A percentile compares a stretch with the other conserved stretches of the same genome.
Conservation (phyloP, 2,888 invertebrate genomes). For the Drosophila birchii region DNA sequence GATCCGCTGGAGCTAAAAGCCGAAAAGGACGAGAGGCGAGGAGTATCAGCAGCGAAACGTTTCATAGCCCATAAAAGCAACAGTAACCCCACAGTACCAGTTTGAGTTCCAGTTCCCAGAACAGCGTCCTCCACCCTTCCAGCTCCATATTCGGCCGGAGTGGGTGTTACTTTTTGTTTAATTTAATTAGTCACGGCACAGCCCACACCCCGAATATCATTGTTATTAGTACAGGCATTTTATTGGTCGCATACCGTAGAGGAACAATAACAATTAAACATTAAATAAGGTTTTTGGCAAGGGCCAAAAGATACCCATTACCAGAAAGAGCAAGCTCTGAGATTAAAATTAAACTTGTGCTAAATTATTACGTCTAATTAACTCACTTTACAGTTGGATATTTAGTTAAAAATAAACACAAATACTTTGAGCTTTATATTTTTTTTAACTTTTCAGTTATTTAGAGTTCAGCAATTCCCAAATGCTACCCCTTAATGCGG, state of each 20-base stretch:
- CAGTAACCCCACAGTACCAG: slow-evolving; percentile 37
- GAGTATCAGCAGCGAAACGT: slow-evolving; percentile 24
- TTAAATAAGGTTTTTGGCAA: background rate
- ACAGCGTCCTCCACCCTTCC: background rate
- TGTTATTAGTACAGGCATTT: slow-evolving; percentile 45
- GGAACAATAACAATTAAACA: slow-evolving; percentile 42
- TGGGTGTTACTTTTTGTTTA: slow-evolving; percentile 69
- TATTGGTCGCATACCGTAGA: slow-evolving; percentile 48
- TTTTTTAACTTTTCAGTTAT: rapidly evolving
- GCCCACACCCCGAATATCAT: slow-evolving; percentile 23
- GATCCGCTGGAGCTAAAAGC: slow-evolving; percentile 27
- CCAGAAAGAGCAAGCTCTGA: background rate
- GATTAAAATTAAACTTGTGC: background rate
- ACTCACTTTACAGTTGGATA: no score
- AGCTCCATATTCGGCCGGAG: slow-evolving; percentile 14
- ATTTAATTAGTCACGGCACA: slow-evolving; percentile 69
- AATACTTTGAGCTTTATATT: background rate
- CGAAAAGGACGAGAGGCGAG: slow-evolving; percentile 14
- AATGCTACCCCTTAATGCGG: slow-evolving; percentile 1
- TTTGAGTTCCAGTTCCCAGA: slow-evolving; percentile 30
- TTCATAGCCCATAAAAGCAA: slow-evolving; percentile 74
- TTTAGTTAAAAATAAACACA: background rate
- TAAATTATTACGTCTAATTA: no score
- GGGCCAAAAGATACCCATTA: slow-evolving; percentile 7
- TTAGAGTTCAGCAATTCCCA: background rate